Base-by-base conservation (phyloP, 2,888 invertebrate species). In the Leistus spinibarbis region DNA sequence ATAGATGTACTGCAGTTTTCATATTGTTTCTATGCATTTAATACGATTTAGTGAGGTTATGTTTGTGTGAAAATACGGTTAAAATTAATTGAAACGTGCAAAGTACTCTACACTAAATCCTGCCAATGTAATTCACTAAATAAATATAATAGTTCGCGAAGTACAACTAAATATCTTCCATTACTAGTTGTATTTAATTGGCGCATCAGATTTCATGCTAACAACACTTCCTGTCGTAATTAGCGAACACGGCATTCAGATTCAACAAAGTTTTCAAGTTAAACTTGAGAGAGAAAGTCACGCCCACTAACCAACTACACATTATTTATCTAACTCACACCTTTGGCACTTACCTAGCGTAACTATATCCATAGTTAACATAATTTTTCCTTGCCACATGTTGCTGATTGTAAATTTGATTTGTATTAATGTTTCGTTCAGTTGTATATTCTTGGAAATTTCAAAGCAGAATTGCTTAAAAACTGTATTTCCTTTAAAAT, bases 141-240 rank as follows among this genome's bases (percentile, higher is more conserved):
- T 16, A 60, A 60, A 16, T 60, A 60, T 19, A 60, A 60, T 60
- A 60, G 60, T 60, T 19, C 17, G 20, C 1, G 40, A 10, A 22
- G 20, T 16, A 19, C 19, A 22, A 22, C 22, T 60, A 22, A 60
- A 60, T 20, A 60, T 22, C 10, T 22, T 19, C 17, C 19, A 60
- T 69, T 60, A 69, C 69, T 27, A 70, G 69, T 17, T 60, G 24
- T 60, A 70, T 70, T 63, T 70, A 70, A 70, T 70, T 70, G 69
- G 69, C 63, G 69, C 69, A 70, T 70, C 63, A 27, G 62, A 70
- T 70, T 70, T 70, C 69, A 62, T 19, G 69, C 62, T 70, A 70
- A 62, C 69, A 70, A 70, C 69, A 70, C 69, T 70, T 60, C 62
- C 17, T 62, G 62, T 24, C 62, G 62, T 70, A 70, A 70, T 70